A percentile compares a stretch with the other conserved stretches of the same genome.
These are phyloP conservation scores for Eupeodes latifasciatus DNA, from an alignment of 2,888 invertebrate species.

Conservation along the genomic window DNA sequence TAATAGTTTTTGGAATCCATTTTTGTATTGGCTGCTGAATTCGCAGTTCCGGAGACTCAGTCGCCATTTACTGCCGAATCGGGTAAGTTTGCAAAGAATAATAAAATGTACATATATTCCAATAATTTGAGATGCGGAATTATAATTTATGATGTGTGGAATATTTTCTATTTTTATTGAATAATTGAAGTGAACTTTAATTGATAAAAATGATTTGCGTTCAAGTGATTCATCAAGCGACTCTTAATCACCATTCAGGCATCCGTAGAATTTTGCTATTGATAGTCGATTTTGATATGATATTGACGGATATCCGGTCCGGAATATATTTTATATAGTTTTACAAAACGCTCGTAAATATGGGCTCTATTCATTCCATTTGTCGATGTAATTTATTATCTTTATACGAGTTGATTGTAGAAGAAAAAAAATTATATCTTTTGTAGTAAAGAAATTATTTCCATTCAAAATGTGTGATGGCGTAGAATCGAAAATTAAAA, in stretches of 20 bases:
- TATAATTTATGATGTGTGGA: conserved; percentile 2
- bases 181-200: conserved; percentile 35
- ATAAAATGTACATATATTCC: neutral
- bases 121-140: neutral
- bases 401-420: neutral
- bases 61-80: conserved; percentile 90
- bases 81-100: conserved; percentile 85
- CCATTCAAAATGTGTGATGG: conserved; percentile 7
- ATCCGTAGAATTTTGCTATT: neutral
- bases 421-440: neutral
- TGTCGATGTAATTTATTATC: conserved; percentile 3
- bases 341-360: conserved; percentile 1
- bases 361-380: conserved; percentile 8
- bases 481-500: neutral
- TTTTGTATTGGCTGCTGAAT: conserved; percentile 94
- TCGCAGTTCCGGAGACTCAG: conserved; percentile 93
- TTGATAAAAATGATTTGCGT: conserved; percentile 58
- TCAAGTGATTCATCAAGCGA: conserved; percentile 1
- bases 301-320: conserved; percentile 23
- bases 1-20: conserved; percentile 96
- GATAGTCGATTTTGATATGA: neutral
- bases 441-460: conserved; percentile 3
- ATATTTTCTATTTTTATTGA: neutral
- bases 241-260: neutral
- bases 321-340: neutral